phyloP scores from a whole-genome alignment of 37 sponge, comb jelly and placozoan genomes.

The Cladorhizidae sp. region DNA sequence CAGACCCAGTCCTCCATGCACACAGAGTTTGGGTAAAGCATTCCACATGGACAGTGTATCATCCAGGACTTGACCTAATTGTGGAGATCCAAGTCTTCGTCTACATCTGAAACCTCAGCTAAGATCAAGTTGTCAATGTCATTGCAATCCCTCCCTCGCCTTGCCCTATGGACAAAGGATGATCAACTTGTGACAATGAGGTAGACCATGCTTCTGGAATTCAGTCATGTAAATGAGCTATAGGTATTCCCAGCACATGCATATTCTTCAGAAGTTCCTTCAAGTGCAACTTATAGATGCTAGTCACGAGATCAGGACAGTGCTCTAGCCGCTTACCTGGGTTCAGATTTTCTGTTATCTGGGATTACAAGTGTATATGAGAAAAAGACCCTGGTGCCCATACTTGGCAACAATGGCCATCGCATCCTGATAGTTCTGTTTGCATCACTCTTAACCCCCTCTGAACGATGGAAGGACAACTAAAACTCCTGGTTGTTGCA shows the following conservation, averaged over 20 bases:
- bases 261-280: neutral
- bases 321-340: too few relatives aligned
- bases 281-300: neutral
- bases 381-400: too few relatives aligned
- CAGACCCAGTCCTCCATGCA: constrained; percentile 3
- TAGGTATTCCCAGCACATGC: neutral
- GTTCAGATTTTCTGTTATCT: neutral
- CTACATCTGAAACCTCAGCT: constrained; percentile 13
- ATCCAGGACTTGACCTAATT: neutral
- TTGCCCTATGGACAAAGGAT: neutral
- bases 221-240: neutral
- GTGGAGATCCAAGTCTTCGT: too few relatives aligned
- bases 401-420: too few relatives aligned
- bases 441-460: too few relatives aligned
- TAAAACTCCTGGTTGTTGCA: too few relatives aligned
- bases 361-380: constrained; percentile 3
- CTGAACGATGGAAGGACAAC: too few relatives aligned
- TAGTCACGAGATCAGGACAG: too few relatives aligned
- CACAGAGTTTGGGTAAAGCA: neutral
- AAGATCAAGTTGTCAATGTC: constrained; percentile 5
- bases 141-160: neutral
- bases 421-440: too few relatives aligned
- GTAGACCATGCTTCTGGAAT: constrained; percentile 13
- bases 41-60: constrained; percentile 3
- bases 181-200: constrained; percentile 2